phyloP scores from a whole-genome alignment of 1,140 invertebrate genomes.

The Papilio glaucus region DNA sequence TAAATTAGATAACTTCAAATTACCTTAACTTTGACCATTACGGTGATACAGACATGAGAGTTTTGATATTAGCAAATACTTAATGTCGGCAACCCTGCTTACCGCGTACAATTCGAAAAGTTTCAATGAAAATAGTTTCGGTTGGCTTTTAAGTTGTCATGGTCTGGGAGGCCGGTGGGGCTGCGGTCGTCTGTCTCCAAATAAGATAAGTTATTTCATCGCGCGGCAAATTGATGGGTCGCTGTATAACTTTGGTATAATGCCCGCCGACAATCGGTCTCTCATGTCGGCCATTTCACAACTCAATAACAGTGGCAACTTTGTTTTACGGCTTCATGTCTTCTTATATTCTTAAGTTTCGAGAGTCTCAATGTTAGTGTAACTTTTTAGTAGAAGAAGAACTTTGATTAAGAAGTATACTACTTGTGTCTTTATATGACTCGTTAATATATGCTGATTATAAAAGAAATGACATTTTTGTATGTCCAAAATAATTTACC shows the following conservation, averaged over 20 bases:
- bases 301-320: not conserved
- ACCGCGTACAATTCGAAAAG: conserved; percentile 15
- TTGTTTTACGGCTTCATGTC: not conserved
- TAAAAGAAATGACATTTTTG: no score
- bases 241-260: conserved; percentile 2
- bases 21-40: not conserved
- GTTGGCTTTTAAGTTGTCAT: conserved; percentile 18
- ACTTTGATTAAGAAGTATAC: no score
- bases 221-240: not conserved
- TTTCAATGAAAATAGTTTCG: conserved; percentile 33
- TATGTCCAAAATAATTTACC: no score
- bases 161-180: not conserved
- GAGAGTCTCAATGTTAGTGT: no score
- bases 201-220: conserved; percentile 31
- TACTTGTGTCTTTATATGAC: no score
- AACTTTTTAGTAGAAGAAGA: no score
- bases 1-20: no score
- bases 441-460: no score
- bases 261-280: not conserved
- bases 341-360: no score
- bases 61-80: not conserved
- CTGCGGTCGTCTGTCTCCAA: conserved; percentile 24
- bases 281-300: conserved; percentile 10
- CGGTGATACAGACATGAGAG: no score
- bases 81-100: conserved; percentile 5